Conservation (phyloP, 2,113 vertebrate species). For the Cinclus cinclus region DNA sequence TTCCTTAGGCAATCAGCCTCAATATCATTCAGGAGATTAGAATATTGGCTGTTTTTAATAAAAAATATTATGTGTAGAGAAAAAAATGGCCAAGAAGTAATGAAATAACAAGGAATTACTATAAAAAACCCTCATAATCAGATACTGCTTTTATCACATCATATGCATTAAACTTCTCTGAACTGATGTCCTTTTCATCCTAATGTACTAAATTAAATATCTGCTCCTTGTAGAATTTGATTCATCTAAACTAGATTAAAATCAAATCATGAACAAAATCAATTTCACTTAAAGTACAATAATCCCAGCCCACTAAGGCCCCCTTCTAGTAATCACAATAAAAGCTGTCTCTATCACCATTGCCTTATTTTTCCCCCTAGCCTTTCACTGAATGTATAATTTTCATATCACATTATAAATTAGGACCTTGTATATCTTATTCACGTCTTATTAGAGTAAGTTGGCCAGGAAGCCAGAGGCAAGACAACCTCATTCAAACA, state of each 20-base stretch:
- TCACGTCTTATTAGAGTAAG: slow-evolving; percentile 53
- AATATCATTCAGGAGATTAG: not conserved
- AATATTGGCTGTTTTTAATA: slow-evolving; percentile 44
- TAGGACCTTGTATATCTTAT: slow-evolving; percentile 60
- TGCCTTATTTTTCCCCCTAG: slow-evolving; percentile 32
- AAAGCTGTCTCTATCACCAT: slow-evolving; percentile 52
- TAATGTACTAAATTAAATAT: slow-evolving; percentile 85
- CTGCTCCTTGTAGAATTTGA: slow-evolving; percentile 81
- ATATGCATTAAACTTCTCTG: slow-evolving; percentile 77
- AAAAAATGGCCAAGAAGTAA: slow-evolving; percentile 55
- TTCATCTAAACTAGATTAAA: slow-evolving; percentile 84
- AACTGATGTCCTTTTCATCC: slow-evolving; percentile 81
- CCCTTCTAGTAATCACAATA: slow-evolving; percentile 75
- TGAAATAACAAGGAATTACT: slow-evolving; percentile 74
- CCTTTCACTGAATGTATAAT: slow-evolving; percentile 59
- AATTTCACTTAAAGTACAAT: slow-evolving; percentile 83
- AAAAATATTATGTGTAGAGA: slow-evolving; percentile 48
- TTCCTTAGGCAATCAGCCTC: not conserved
- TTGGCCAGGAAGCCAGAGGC: slow-evolving; percentile 55
- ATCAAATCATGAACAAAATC: slow-evolving; percentile 84
- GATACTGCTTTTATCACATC: slow-evolving; percentile 77
- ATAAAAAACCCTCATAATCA: slow-evolving; percentile 69
- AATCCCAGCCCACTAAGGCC: slow-evolving; percentile 76
- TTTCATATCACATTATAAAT: slow-evolving; percentile 66
- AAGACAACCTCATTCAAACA: slow-evolving; percentile 58